Conservation (phyloP, 2,797 vertebrate genomes). For the Diglossa cyanea region DNA sequence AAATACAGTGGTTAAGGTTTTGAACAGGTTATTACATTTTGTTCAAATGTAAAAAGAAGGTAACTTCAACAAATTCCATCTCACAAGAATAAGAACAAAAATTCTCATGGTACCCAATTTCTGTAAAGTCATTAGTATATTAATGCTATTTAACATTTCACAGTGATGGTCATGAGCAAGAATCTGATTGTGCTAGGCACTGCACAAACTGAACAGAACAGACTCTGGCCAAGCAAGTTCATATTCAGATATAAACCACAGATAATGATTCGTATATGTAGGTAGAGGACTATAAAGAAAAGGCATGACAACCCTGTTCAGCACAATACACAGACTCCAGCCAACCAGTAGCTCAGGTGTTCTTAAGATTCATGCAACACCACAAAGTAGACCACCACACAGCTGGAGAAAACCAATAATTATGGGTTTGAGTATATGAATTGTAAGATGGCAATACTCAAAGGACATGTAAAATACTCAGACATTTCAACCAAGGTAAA, state of each 20-base stretch:
- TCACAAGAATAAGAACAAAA: neutral
- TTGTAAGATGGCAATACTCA: neutral
- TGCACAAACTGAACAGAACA: neutral
- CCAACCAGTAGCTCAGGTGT: neutral
- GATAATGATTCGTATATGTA: neutral
- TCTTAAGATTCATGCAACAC: neutral
- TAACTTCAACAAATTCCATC: neutral
- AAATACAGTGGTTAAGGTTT: neutral
- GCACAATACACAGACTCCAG: neutral
- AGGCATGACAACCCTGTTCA: neutral
- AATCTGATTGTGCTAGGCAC: neutral
- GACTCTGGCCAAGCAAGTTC: neutral
- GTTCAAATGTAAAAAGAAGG: neutral
- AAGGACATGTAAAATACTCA: neutral
- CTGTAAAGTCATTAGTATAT: neutral
- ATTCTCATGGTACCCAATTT: neutral
- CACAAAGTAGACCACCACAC: neutral
- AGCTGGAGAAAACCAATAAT: neutral
- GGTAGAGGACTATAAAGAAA: neutral
- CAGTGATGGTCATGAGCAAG: neutral
- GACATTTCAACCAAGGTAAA: neutral
- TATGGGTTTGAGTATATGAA: neutral
- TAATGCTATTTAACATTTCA: neutral
- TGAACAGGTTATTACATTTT: neutral
- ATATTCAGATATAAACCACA: neutral